Evolutionary conservation across 2,888 invertebrate species (phyloP), one percentile per base, ranked within the genome.

Genomic region (Hirtodrosophila alboralis): DNA sequence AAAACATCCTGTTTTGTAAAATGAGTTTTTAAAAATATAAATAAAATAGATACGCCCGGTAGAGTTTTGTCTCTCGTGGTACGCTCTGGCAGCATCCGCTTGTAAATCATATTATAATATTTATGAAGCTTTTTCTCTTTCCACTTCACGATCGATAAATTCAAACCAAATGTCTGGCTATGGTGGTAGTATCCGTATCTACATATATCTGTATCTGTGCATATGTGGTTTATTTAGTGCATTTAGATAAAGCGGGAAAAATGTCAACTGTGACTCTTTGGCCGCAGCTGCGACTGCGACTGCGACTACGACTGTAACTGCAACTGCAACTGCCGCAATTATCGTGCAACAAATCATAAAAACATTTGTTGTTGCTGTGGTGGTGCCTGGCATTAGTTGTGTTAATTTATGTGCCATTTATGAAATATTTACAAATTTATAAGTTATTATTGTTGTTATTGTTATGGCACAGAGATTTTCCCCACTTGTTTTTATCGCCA

Each of bases 381-480:
- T 18, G 49, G 49, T 58, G 49, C 66, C 59, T 60, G 86, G 76
- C 74, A 83, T 81, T 81, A 85, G 80, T 74, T 86, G 81, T 84
- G 84, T 81, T 81, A 81, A 81, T 81, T 81, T 81, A 86, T 81
- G 86, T 84, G 71, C 76, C 86, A 85, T 85, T 83, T 81, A 71
- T 81, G 74, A 81, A 81, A 81, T 81, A 81, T 86, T 86, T 84
- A 76, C 84, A 81, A 84, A 86, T 86, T 84, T 80, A 68, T 80
- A 74, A 74, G 61, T 75, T 66, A 79, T 81, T 84, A 75, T 84
- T 74, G 57, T 48, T 68, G 33, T 64, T 52, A 43, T 52, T 52
- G 52, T 49, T 44, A 16, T 68, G 69, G 54, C 51, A 53, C 48
- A 60, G 44, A 45, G 80, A 65, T 63, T 65, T 63, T 63, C 30